phyloP scores from a whole-genome alignment of 2,113 vertebrate genomes.

The Odocoileus hemionus region DNA sequence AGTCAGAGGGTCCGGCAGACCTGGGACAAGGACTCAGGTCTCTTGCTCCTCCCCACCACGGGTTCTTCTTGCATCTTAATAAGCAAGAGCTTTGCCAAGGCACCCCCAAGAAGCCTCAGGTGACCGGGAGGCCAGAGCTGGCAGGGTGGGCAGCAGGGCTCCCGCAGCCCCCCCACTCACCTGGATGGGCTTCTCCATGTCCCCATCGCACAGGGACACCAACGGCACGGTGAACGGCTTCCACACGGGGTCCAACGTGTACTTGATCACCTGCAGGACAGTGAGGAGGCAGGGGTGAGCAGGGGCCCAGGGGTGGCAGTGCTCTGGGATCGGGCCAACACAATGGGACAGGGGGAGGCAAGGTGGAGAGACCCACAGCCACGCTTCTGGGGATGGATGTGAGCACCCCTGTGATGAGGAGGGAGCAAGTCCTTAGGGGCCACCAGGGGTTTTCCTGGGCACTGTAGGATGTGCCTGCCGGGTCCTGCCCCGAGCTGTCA shows the following conservation, averaged over 20 bases:
- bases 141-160: neutral
- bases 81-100: neutral
- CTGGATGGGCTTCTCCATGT: constrained; percentile 93
- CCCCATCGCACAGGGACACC: constrained; percentile 95
- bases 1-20: neutral
- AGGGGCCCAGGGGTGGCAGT: neutral
- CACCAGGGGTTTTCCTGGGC: fast-evolving
- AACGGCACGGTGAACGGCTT: constrained; percentile 94
- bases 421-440: neutral
- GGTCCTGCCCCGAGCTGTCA: fast-evolving
- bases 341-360: fast-evolving
- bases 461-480: neutral
- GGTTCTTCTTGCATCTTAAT: neutral
- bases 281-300: neutral
- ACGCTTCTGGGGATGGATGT: fast-evolving
- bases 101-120: neutral
- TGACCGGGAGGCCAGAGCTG: neutral
- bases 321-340: neutral
- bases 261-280: constrained; percentile 92
- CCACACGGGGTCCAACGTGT: constrained; percentile 96
- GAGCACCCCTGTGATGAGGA: fast-evolving
- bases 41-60: fast-evolving
- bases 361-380: neutral
- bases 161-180: constrained; percentile 71
- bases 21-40: neutral